A percentile compares a stretch with the other conserved stretches of the same genome.
Conservation (phyloP, 2,797 vertebrate species). For the Craterocephalus amniculus region DNA sequence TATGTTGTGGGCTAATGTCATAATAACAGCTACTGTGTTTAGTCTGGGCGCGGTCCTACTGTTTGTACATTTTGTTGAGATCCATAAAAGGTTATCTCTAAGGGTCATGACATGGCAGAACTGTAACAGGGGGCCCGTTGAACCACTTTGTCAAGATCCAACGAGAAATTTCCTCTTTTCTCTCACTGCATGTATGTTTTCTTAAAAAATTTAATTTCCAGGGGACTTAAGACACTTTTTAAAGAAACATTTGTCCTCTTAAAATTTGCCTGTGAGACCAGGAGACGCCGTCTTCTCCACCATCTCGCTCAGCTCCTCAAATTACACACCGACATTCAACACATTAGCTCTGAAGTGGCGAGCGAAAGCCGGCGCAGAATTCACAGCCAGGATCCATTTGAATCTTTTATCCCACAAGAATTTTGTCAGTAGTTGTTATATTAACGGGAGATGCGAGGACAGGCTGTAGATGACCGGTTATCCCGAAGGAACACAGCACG, state of each 20-base stretch:
- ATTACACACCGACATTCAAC: conserved; percentile 65
- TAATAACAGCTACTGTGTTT: conserved; percentile 11
- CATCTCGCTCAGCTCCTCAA: conserved; percentile 42
- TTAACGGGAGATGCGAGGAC: conserved; percentile 42
- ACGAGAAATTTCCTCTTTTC: conserved; percentile 31
- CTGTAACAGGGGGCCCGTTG: neutral
- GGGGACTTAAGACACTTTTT: conserved; percentile 3
- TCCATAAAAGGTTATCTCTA: conserved; percentile 61
- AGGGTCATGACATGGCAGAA: conserved; percentile 17
- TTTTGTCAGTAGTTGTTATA: conserved; percentile 53
- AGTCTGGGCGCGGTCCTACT: conserved; percentile 23
- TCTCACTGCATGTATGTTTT: neutral
- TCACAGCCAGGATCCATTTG: conserved; percentile 51
- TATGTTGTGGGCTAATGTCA: neutral
- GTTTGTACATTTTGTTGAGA: conserved; percentile 29
- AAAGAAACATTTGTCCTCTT: neutral
- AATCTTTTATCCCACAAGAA: conserved; percentile 47
- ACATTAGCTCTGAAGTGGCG: conserved; percentile 48
- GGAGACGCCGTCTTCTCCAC: conserved; percentile 24
- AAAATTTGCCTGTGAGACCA: conserved; percentile 39
- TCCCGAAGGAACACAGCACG: conserved; percentile 20
- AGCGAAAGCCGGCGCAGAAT: conserved; percentile 37
- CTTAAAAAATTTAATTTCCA: conserved; percentile 2
- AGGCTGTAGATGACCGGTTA: conserved; percentile 39
- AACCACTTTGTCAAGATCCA: neutral